A percentile compares a stretch with the other conserved stretches of the same genome.
Evolutionary conservation across 2,888 invertebrate genomes (phyloP).

Genomic region (Dorcus hopei): DNA sequence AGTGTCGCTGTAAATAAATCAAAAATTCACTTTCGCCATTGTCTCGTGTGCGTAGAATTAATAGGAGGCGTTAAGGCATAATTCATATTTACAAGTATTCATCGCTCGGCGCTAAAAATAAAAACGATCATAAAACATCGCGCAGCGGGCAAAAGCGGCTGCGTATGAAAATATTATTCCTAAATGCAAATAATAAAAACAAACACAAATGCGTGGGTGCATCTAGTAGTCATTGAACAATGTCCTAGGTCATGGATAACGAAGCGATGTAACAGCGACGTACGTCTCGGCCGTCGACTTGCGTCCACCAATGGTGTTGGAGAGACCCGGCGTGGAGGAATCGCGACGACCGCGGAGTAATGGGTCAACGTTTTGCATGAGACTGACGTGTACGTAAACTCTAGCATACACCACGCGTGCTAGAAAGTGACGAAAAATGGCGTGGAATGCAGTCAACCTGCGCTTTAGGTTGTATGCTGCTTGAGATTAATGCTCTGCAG

Average conservation of each 20-base stretch:
- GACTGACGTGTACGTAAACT: constrained; percentile 4
- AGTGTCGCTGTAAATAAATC: too few relatives aligned
- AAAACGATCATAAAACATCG: too few relatives aligned
- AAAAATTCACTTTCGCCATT: too few relatives aligned
- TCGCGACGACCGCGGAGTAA: constrained; percentile 9
- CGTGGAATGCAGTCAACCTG: constrained; percentile 18
- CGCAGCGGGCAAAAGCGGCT: too few relatives aligned
- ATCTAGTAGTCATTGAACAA: constrained; percentile 24
- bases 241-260: constrained; percentile 30
- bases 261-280: constrained; percentile 15
- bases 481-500: too few relatives aligned
- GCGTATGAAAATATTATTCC: too few relatives aligned
- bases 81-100: too few relatives aligned
- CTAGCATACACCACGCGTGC: not conserved
- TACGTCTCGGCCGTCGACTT: constrained; percentile 13
- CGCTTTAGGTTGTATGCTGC: not conserved
- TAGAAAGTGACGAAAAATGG: constrained; percentile 11
- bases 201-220: constrained; percentile 8
- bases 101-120: too few relatives aligned
- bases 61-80: too few relatives aligned
- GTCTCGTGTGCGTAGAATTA: too few relatives aligned
- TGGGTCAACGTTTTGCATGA: constrained; percentile 15
- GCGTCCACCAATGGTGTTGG: constrained; percentile 3
- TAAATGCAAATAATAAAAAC: constrained; percentile 2
- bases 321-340: constrained; percentile 4